These are phyloP conservation scores for Phoenoteleia sp. DNA, from an alignment of 2,888 invertebrate genomes.

Conservation along the genomic window DNA sequence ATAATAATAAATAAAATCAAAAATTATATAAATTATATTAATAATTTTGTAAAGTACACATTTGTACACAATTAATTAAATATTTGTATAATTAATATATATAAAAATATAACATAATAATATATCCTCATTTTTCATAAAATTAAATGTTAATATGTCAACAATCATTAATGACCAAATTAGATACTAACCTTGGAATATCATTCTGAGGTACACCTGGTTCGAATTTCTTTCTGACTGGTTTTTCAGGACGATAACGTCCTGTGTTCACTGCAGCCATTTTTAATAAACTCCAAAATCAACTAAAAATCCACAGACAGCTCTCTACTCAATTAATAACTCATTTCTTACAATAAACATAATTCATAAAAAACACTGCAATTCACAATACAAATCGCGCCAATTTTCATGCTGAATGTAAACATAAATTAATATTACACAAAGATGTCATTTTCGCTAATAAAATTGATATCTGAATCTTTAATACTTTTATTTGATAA, in stretches of 20 bases:
- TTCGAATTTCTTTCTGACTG: constrained; percentile 71
- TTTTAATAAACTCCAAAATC: not conserved
- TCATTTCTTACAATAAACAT: no score
- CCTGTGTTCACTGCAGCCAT: constrained; percentile 81
- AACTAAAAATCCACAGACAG: not conserved
- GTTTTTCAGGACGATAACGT: constrained; percentile 77
- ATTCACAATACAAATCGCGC: constrained; percentile 2
- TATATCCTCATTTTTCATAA: no score
- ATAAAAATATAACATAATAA: no score
- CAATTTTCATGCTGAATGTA: not conserved
- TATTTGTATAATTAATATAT: no score
- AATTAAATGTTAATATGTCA: no score
- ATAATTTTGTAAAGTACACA: not conserved
- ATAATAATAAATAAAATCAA: not conserved
- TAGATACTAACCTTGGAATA: constrained; percentile 69
- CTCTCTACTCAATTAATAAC: not conserved
- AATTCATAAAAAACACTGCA: not conserved
- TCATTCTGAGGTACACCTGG: constrained; percentile 55
- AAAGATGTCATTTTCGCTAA: no score
- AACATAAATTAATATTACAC: no score
- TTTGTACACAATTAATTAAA: no score
- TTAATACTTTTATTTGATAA: no score
- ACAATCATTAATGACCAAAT: no score
- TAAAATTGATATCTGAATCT: no score
- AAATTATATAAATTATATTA: no score